phyloP scores from a whole-genome alignment of 2,888 invertebrate genomes.

The Diplazon laetatorius region DNA sequence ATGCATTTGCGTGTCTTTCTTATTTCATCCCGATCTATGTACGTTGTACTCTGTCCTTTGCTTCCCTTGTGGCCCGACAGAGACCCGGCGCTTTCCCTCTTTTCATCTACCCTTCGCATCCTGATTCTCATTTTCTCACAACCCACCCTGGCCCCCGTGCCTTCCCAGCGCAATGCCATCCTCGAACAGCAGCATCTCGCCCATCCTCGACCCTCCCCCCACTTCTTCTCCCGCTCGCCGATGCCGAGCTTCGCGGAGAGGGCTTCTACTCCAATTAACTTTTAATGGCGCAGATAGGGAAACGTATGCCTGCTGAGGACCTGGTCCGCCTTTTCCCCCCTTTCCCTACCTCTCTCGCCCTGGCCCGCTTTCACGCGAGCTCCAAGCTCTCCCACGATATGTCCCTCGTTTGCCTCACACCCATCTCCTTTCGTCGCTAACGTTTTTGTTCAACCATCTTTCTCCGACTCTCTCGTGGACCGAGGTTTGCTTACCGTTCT shows the following conservation, averaged over 20 bases:
- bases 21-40: constrained; percentile 42
- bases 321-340: constrained; percentile 47
- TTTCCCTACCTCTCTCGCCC: no score
- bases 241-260: constrained; percentile 67
- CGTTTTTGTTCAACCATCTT: constrained; percentile 52
- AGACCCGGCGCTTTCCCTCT: constrained; percentile 39
- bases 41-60: constrained; percentile 37
- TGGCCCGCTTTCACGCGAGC: not conserved
- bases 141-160: constrained; percentile 41
- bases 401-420: constrained; percentile 51
- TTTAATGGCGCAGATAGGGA: constrained; percentile 78
- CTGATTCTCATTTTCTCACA: constrained; percentile 71
- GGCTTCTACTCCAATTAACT: constrained; percentile 79
- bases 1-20: constrained; percentile 22
- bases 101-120: constrained; percentile 60
- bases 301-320: constrained; percentile 75
- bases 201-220: constrained; percentile 59
- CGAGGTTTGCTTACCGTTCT: constrained; percentile 51
- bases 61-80: constrained; percentile 32
- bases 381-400: constrained; percentile 40
- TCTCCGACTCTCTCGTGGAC: constrained; percentile 50
- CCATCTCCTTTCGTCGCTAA: constrained; percentile 37
- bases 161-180: constrained; percentile 41
- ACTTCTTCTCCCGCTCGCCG: constrained; percentile 64
- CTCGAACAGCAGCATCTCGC: constrained; percentile 51